These are phyloP conservation scores for Amblyopsis rosae DNA, from an alignment of 2,113 vertebrate genomes.

Conservation along the genomic window DNA sequence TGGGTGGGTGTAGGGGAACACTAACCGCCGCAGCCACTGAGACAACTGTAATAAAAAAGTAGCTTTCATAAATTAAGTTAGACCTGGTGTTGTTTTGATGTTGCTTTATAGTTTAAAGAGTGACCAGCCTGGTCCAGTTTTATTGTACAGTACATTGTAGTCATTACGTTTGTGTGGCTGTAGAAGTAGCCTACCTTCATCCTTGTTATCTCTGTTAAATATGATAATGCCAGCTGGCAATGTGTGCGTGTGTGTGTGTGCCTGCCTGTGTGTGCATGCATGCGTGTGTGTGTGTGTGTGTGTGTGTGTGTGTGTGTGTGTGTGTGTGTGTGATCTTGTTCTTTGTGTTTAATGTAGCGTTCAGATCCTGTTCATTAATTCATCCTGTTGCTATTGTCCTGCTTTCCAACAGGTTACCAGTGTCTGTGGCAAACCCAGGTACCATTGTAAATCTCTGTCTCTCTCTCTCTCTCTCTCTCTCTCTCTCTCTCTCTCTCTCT, in stretches of 20 bases:
- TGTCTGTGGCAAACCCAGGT: slow-evolving; percentile 59
- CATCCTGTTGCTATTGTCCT: slow-evolving; percentile 67
- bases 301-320: slow-evolving; percentile 16
- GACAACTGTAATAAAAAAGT: no score
- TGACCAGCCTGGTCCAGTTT: no score
- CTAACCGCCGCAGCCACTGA: no score
- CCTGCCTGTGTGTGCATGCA: neutral
- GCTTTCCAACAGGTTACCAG: slow-evolving; percentile 59
- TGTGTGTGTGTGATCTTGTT: slow-evolving; percentile 15
- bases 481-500: slow-evolving; percentile 18
- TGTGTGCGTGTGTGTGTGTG: neutral
- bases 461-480: slow-evolving; percentile 20
- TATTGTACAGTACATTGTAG: no score
- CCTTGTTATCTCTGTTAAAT: neutral
- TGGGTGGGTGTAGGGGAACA: no score
- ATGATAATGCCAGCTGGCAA: neutral
- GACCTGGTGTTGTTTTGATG: no score
- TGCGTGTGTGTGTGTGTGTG: slow-evolving; percentile 8
- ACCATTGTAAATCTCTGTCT: slow-evolving; percentile 17
- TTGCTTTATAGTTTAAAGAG: no score
- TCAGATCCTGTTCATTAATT: slow-evolving; percentile 71
- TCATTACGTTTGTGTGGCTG: neutral
- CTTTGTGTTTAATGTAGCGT: slow-evolving; percentile 62
- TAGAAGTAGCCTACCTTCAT: neutral
- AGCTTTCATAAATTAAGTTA: no score